Percentiles rank a stretch among this genome's conserved stretches.
Evolutionary conservation across 2,113 vertebrate species (phyloP).

Genomic region (Haemorhous mexicanus): DNA sequence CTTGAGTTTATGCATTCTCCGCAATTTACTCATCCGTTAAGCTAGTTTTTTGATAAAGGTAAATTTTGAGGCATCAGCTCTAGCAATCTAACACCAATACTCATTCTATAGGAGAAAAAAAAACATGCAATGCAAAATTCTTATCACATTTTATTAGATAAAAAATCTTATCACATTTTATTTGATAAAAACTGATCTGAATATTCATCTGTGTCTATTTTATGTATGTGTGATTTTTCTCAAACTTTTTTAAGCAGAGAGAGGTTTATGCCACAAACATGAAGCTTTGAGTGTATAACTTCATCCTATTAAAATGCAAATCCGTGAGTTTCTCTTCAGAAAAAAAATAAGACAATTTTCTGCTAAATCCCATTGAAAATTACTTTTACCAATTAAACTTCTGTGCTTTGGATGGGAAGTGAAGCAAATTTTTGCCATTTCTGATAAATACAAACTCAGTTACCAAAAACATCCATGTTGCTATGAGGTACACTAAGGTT

Average conservation of each 20-base stretch:
- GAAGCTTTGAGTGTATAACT: neutral
- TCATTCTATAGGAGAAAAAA: neutral
- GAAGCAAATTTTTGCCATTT: neutral
- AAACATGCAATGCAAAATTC: neutral
- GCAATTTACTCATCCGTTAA: neutral
- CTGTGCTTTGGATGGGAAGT: neutral
- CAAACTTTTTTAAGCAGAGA: neutral
- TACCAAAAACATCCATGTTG: neutral
- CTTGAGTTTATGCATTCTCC: neutral
- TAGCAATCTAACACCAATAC: neutral
- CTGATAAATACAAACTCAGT: neutral
- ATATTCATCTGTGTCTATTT: neutral
- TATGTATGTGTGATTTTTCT: neutral
- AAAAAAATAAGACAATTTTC: neutral
- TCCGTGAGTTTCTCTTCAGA: neutral
- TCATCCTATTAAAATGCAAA: conserved; percentile 11
- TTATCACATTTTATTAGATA: neutral
- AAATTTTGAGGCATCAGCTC: neutral
- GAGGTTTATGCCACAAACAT: neutral
- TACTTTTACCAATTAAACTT: neutral
- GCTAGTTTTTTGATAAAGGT: neutral
- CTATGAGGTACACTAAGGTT: neutral
- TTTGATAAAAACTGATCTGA: neutral
- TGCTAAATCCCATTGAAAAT: conserved; percentile 4
- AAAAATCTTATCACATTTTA: no score